phyloP scores from a whole-genome alignment of 64 coral and sea anemone genomes.

The Montipora foliosa region DNA sequence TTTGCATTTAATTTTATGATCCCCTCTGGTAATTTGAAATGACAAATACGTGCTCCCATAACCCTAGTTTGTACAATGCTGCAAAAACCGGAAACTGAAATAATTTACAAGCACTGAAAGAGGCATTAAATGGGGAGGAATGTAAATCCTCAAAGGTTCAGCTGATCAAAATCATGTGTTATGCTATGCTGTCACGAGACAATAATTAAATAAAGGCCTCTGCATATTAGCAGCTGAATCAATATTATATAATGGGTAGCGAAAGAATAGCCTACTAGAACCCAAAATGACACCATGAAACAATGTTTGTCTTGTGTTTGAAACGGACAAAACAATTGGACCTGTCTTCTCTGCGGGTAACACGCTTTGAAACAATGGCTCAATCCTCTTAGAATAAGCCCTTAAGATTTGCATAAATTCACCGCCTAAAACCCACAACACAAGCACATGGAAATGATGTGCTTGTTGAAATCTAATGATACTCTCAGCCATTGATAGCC shows the following conservation, averaged over 20 bases:
- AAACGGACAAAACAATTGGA: slow-evolving; percentile 5
- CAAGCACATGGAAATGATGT: slow-evolving; percentile 62
- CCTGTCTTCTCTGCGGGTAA: slow-evolving; percentile 53
- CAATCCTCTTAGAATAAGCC: background rate
- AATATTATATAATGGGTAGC: background rate
- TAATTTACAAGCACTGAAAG: background rate
- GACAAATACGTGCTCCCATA: background rate
- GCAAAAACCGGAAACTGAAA: background rate
- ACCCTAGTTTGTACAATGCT: background rate
- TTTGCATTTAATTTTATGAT: slow-evolving; percentile 27
- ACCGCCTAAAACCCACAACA: background rate
- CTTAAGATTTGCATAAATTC: slow-evolving; percentile 39
- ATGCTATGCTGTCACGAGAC: slow-evolving; percentile 30
- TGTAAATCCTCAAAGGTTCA: background rate
- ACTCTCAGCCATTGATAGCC: background rate
- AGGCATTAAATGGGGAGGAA: background rate
- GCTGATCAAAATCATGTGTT: slow-evolving; percentile 9
- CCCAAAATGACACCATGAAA: slow-evolving; percentile 13
- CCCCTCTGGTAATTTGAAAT: slow-evolving; percentile 26
- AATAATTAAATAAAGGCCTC: background rate
- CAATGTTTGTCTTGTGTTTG: slow-evolving; percentile 13
- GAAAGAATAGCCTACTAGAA: background rate
- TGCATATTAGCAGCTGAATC: slow-evolving; percentile 20
- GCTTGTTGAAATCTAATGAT: background rate
- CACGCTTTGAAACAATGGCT: slow-evolving; percentile 38